phyloP scores from a whole-genome alignment of 2,113 vertebrate species.

The Acrocephalus arundinaceus region DNA sequence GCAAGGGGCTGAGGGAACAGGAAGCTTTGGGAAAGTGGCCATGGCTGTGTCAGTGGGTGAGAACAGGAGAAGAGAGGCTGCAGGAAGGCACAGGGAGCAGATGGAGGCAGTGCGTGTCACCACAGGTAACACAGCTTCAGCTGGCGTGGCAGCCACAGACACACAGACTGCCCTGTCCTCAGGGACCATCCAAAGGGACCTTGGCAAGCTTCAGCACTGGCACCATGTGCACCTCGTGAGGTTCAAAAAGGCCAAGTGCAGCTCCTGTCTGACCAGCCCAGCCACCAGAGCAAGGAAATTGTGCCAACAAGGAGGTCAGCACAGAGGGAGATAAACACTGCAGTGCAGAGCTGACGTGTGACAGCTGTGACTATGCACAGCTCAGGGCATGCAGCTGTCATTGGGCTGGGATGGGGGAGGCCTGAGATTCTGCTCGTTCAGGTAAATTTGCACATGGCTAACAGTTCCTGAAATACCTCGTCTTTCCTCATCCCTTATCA shows the following conservation, averaged over 20 bases:
- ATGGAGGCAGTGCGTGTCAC: background rate
- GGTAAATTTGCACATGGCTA: background rate
- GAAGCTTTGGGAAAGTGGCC: background rate
- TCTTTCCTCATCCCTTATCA: background rate
- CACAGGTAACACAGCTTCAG: background rate
- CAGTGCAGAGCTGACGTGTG: background rate
- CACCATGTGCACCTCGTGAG: background rate
- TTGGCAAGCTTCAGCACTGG: too few relatives aligned
- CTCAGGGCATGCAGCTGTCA: background rate
- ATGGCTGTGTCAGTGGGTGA: fast-evolving
- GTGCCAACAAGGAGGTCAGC: background rate
- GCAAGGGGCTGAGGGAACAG: background rate
- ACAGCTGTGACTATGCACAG: too few relatives aligned
- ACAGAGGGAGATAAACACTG: background rate
- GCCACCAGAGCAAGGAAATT: background rate
- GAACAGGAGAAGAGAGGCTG: background rate
- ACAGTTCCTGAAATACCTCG: fast-evolving
- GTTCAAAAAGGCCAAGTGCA: background rate
- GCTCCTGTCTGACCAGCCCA: background rate
- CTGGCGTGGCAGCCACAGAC: background rate
- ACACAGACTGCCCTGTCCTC: background rate
- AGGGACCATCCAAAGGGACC: background rate
- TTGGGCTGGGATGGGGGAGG: too few relatives aligned
- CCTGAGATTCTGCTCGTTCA: fast-evolving
- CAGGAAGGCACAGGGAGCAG: background rate